Evolutionary conservation across 2,888 invertebrate species (phyloP), one percentile per base, ranked within the genome.

Genomic region (Actias luna): DNA sequence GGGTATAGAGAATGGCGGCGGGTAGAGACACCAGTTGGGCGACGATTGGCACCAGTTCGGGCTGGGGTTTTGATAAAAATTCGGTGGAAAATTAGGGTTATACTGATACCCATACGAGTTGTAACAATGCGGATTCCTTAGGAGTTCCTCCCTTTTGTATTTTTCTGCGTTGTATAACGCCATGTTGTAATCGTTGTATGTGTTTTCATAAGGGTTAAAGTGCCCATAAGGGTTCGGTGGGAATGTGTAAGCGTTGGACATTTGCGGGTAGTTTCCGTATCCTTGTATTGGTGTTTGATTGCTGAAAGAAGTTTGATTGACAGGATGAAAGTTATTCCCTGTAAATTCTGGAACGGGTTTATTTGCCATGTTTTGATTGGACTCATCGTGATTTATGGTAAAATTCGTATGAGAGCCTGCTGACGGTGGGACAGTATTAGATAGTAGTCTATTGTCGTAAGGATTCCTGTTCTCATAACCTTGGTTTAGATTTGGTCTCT

Each of bases 11-110:
- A 93, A 93, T 2, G 93, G 91, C 46, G 93, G 94, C 42, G 93
- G 94, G 72, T 94, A 94, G 72, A 94, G 81, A 73, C 94, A 94
- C 94, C 94, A 94, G 76, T 94, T 95, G 10, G 94, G 93, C 35
- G 94, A 93, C 5, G 94, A 92, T 71, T 92, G 93, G 70, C 93
- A 93, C 93, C 93, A 92, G 73, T 92, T 91, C 0, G 93, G 82
- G 73, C 79, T 89, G 12, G 93, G 80, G 71, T 93, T 93, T 72
- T 93, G 93, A 61, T 94, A 94, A 70, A 94, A 94, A 61, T 93
- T 94, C 2, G 91, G 81, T 0, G 93, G 82, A 66, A 92, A 93
- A 69, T 93, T 93, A 0, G 93, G 88, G 75, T 93, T 93, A 70
- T 94, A 93, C 70, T 94, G 94, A 68, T 94, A 94, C 7, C 94